A percentile compares a stretch with the other conserved stretches of the same genome.
Conservation (phyloP, 1,140 invertebrate species). For the Trissolcus basalis region DNA sequence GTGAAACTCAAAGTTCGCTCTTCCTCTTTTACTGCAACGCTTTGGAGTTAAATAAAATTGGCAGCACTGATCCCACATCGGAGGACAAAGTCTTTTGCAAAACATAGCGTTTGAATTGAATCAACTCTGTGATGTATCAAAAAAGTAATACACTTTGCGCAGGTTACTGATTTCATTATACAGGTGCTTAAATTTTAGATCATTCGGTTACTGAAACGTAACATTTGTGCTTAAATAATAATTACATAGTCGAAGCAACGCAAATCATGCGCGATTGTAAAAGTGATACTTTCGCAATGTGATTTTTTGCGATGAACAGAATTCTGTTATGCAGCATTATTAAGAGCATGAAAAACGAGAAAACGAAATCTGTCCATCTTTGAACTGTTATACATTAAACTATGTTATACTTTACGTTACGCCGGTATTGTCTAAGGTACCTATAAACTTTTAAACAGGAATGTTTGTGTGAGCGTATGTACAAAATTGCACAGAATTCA, state of each 20-base stretch:
- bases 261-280: slow-evolving; percentile 2
- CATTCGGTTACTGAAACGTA: slow-evolving; percentile 41
- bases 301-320: too few relatives aligned
- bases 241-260: slow-evolving; percentile 20
- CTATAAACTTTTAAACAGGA: slow-evolving; percentile 34
- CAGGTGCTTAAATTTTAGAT: background rate
- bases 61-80: slow-evolving; percentile 14
- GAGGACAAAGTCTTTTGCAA: slow-evolving; percentile 17
- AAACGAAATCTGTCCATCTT: too few relatives aligned
- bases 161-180: background rate
- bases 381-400: too few relatives aligned
- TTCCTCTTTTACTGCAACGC: too few relatives aligned
- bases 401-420: too few relatives aligned
- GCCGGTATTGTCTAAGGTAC: slow-evolving; percentile 34
- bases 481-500: slow-evolving; percentile 23
- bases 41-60: slow-evolving; percentile 10
- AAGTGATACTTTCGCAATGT: too few relatives aligned
- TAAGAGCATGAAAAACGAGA: too few relatives aligned
- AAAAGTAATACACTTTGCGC: too few relatives aligned
- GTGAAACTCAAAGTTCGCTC: background rate
- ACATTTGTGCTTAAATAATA: slow-evolving; percentile 22
- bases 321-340: too few relatives aligned
- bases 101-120: background rate
- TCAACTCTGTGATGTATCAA: too few relatives aligned
- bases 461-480: slow-evolving; percentile 44